A percentile compares a stretch with the other conserved stretches of the same genome.
These are phyloP conservation scores for Monopis laevigella DNA, from an alignment of 2,888 invertebrate genomes.

Conservation along the genomic window DNA sequence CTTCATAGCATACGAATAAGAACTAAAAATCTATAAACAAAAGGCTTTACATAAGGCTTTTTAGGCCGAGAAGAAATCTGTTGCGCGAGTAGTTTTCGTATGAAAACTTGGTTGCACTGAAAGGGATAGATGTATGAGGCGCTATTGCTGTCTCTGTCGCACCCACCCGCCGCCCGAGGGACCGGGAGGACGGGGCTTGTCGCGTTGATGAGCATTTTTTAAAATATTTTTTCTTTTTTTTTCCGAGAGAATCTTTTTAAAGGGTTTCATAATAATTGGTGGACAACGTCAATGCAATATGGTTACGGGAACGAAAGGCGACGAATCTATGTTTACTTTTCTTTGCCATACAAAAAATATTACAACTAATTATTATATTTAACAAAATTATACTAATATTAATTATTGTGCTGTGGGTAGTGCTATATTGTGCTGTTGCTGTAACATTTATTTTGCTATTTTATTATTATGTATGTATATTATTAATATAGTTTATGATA, in stretches of 20 bases:
- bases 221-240: constrained; percentile 54
- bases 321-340: not conserved
- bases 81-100: constrained; percentile 61
- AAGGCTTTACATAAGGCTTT: constrained; percentile 25
- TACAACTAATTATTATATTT: not conserved
- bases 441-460: too few species aligned
- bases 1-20: not conserved
- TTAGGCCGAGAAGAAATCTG: constrained; percentile 15
- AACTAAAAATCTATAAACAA: not conserved
- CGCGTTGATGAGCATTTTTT: constrained; percentile 68
- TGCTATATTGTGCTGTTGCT: too few species aligned
- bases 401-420: not conserved
- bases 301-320: not conserved
- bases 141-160: constrained; percentile 31
- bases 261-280: constrained; percentile 67
- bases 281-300: constrained; percentile 16
- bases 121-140: constrained; percentile 32
- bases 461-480: too few species aligned
- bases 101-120: constrained; percentile 54
- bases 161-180: constrained; percentile 37
- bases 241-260: constrained; percentile 66
- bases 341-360: too few species aligned
- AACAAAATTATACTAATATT: not conserved
- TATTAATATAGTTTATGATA: too few species aligned
- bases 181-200: constrained; percentile 47